Evolutionary conservation across 2,888 invertebrate species (phyloP), one percentile per base, ranked within the genome.

Genomic region (Lordiphosa fenestrarum): DNA sequence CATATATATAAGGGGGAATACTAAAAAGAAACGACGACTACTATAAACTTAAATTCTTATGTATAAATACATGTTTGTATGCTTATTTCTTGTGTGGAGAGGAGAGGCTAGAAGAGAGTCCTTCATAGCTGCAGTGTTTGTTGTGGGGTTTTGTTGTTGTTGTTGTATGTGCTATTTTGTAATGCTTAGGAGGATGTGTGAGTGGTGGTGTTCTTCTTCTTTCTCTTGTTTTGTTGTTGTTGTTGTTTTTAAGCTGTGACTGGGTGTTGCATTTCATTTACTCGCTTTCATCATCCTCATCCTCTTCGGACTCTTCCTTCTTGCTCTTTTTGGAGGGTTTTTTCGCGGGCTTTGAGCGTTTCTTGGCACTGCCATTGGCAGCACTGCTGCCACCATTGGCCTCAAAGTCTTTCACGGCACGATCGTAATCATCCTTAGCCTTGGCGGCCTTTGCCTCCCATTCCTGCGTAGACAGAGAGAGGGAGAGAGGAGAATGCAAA

Each of bases 361-460:
- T 91, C 86, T 92, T 92, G 73, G 89, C 89, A 78, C 90, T 90
- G 85, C 91, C 91, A 83, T 87, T 90, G 60, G 85, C 77, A 59
- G 86, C 84, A 71, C 91, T 91, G 57, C 91, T 91, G 51, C 94
- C 94, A 41, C 94, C 95, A 69, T 93, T 93, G 12, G 94, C 95
- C 88, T 95, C 94, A 90, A 95, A 99, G 84, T 96, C 97, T 86
- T 95, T 94, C 92, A 98, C 94, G 49, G 95, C 96, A 85, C 93
- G 93, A 61, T 93, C 93, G 88, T 98, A 98, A 65, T 96, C 94
- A 87, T 96, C 95, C 90, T 98, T 98, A 7, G 94, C 94, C 88
- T 95, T 93, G 4, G 93, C 94, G 2, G 96, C 96, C 89, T 96
- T 95, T 64, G 93, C 93, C 78, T 98, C 98, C 96, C 96, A 98